Conservation (phyloP, 2,113 vertebrate genomes). For the Zapus hudsonius region DNA sequence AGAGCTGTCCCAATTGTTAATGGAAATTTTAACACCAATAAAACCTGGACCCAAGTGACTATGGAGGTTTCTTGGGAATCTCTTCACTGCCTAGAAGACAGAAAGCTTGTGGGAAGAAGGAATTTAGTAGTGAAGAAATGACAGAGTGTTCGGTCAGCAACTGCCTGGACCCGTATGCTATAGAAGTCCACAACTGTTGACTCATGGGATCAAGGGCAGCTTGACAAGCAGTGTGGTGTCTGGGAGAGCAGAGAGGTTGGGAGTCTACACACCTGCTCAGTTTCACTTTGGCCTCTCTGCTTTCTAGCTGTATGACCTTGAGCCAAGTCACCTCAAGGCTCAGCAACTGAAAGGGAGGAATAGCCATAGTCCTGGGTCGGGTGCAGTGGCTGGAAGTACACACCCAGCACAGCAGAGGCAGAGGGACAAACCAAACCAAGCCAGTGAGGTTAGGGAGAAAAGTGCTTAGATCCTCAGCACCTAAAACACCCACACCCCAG, state of each 20-base stretch:
- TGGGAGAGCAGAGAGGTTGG: neutral
- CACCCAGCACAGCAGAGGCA: no score
- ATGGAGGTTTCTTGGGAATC: neutral
- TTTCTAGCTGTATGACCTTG: neutral
- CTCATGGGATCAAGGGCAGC: no score
- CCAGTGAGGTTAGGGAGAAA: no score
- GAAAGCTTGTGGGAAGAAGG: neutral
- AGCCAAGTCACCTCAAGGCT: neutral
- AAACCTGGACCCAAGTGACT: slow-evolving; percentile 19
- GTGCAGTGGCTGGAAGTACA: no score
- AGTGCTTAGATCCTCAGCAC: no score
- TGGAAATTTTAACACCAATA: neutral
- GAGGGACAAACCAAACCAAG: neutral
- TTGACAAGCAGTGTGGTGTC: neutral
- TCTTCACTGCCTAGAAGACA: neutral
- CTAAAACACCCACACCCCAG: no score
- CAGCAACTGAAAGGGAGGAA: no score
- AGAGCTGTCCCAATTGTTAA: slow-evolving; percentile 1
- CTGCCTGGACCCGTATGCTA: neutral
- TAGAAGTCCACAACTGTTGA: no score
- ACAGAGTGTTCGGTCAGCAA: no score
- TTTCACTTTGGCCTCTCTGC: neutral
- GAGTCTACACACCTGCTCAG: neutral
- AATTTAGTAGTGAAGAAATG: neutral
- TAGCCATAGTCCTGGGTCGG: neutral